Evolutionary conservation across 2,797 vertebrate genomes (phyloP).

Genomic region (Urosaurus nigricauda): DNA sequence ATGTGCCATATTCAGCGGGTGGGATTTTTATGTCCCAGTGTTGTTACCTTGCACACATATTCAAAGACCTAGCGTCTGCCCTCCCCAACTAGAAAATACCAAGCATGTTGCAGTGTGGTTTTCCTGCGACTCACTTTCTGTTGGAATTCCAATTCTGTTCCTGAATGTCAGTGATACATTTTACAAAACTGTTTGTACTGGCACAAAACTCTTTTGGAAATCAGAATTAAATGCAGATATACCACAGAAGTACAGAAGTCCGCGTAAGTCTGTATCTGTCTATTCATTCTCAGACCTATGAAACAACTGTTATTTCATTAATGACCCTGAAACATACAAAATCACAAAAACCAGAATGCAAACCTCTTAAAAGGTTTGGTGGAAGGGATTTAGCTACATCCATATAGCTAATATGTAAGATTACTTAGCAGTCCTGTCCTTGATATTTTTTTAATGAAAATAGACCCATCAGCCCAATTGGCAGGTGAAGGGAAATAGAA

Average conservation of each 20-base stretch:
- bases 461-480: neutral
- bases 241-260: slow-evolving; percentile 69
- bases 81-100: slow-evolving; percentile 62
- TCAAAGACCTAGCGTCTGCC: slow-evolving; percentile 47
- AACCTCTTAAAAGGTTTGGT: neutral
- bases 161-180: slow-evolving; percentile 67
- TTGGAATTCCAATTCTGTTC: slow-evolving; percentile 79
- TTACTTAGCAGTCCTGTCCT: neutral
- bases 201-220: slow-evolving; percentile 76
- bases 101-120: slow-evolving; percentile 79
- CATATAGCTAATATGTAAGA: neutral
- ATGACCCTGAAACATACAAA: slow-evolving; percentile 21
- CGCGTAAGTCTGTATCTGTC: slow-evolving; percentile 51
- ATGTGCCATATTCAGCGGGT: slow-evolving; percentile 52
- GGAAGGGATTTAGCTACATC: no score
- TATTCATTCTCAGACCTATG: slow-evolving; percentile 15
- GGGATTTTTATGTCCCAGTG: slow-evolving; percentile 59
- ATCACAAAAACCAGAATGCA: neutral
- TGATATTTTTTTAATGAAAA: no score
- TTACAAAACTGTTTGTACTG: slow-evolving; percentile 72
- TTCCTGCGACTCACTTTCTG: slow-evolving; percentile 78
- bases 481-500: neutral
- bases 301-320: slow-evolving; percentile 30
- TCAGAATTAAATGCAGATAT: slow-evolving; percentile 80
- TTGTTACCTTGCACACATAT: slow-evolving; percentile 63